Evolutionary conservation across 2,888 invertebrate genomes (phyloP).

Genomic region (Cacoxenus indagator): DNA sequence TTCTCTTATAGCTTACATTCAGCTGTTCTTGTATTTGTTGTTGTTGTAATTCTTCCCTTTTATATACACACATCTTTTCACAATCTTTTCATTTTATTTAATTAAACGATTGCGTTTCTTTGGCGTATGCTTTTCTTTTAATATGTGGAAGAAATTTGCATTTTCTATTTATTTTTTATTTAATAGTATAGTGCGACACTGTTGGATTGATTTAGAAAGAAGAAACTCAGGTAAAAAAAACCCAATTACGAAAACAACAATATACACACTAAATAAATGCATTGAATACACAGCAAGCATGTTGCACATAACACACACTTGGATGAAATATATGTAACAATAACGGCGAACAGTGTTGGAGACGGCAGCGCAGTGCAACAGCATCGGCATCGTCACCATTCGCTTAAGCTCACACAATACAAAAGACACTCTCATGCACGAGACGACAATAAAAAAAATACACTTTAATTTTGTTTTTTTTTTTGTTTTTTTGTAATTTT

Average conservation of each 20-base stretch:
- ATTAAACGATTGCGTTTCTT: conserved; percentile 22
- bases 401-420: no score
- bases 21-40: conserved; percentile 22
- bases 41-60: conserved; percentile 38
- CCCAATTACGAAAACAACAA: conserved; percentile 56
- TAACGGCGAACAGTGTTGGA: no score
- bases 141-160: no score
- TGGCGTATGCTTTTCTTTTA: no score
- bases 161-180: conserved; percentile 35
- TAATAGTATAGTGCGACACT: conserved; percentile 23
- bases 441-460: conserved; percentile 44
- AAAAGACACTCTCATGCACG: conserved; percentile 9
- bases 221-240: conserved; percentile 54
- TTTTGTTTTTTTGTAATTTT: conserved; percentile 24
- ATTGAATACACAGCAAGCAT: not conserved
- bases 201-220: conserved; percentile 30
- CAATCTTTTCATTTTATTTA: not conserved
- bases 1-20: not conserved
- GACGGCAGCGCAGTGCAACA: conserved; percentile 34
- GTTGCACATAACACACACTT: not conserved
- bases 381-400: conserved; percentile 36
- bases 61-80: no score
- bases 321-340: conserved; percentile 19
- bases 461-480: not conserved
- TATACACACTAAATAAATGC: conserved; percentile 32